phyloP scores from a whole-genome alignment of 2,888 invertebrate species.

The Pollenia amentaria region DNA sequence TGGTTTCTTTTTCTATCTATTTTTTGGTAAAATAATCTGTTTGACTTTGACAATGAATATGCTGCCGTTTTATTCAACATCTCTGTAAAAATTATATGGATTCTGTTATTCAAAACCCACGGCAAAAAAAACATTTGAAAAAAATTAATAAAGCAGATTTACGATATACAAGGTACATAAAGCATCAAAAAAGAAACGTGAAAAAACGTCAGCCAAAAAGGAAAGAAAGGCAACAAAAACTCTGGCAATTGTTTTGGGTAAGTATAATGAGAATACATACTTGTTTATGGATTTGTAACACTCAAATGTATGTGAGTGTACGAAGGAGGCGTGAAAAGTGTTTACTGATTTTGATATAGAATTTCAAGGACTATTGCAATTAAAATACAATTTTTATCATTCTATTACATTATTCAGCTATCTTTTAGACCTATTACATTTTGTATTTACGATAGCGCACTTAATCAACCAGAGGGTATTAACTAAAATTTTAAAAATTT shows the following conservation, averaged over 20 bases:
- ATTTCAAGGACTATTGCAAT: no score
- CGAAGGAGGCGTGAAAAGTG: no score
- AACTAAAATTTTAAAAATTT: no score
- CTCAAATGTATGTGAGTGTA: no score
- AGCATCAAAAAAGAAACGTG: constrained; percentile 96
- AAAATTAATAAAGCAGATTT: constrained; percentile 86
- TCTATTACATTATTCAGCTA: no score
- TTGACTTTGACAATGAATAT: constrained; percentile 47
- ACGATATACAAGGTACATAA: constrained; percentile 97
- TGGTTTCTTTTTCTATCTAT: constrained; percentile 29
- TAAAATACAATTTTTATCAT: no score
- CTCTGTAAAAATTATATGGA: constrained; percentile 1
- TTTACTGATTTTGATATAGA: no score
- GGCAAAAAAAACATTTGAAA: not conserved
- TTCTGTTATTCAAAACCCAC: not conserved
- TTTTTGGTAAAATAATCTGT: constrained; percentile 41
- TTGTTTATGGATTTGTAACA: no score
- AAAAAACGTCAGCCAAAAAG: constrained; percentile 96
- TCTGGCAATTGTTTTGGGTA: constrained; percentile 98
- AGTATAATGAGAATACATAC: constrained; percentile 81
- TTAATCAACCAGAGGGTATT: no score
- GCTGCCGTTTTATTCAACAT: not conserved
- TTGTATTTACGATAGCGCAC: no score
- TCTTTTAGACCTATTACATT: no score
- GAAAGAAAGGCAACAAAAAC: constrained; percentile 99